phyloP scores from a whole-genome alignment of 1,140 invertebrate genomes.

The Zelostemma sp. region DNA sequence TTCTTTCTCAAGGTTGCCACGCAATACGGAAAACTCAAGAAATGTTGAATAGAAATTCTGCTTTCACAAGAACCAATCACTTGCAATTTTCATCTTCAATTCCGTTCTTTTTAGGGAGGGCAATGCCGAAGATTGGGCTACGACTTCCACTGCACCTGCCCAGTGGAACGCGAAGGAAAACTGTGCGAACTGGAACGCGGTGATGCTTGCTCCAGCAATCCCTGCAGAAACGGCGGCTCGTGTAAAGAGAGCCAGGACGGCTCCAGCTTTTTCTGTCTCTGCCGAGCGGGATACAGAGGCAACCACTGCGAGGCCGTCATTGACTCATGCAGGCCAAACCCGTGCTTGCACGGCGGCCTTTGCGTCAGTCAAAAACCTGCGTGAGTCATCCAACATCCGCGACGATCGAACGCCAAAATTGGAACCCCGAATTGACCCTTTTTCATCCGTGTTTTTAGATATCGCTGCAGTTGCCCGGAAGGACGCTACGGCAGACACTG shows the following conservation, averaged over 20 bases:
- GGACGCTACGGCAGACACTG: constrained; percentile 92
- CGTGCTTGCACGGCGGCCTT: constrained; percentile 86
- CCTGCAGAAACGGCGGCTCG: constrained; percentile 90
- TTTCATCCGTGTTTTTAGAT: constrained; percentile 60
- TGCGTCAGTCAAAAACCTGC: constrained; percentile 86
- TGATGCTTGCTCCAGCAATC: constrained; percentile 85
- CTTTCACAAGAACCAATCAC: too few species aligned
- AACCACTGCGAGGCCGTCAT: constrained; percentile 88
- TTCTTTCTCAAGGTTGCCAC: too few species aligned
- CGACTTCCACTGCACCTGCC: constrained; percentile 87
- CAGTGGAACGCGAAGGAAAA: constrained; percentile 81
- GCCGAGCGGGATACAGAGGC: constrained; percentile 88
- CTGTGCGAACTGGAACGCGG: constrained; percentile 87
- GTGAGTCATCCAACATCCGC: constrained; percentile 30
- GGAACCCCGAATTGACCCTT: too few species aligned
- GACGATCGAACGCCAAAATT: too few species aligned
- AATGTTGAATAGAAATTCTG: too few species aligned
- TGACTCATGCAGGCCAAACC: constrained; percentile 91
- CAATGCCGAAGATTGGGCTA: constrained; percentile 85
- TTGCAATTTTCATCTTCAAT: too few species aligned
- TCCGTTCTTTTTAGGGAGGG: constrained; percentile 72
- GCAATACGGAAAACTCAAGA: too few species aligned
- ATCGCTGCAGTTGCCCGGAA: constrained; percentile 88
- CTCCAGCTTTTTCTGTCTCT: constrained; percentile 90
- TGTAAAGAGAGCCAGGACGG: constrained; percentile 89